Evolutionary conservation across 2,113 vertebrate genomes (phyloP).

Genomic region (Xiphophorus maculatus): DNA sequence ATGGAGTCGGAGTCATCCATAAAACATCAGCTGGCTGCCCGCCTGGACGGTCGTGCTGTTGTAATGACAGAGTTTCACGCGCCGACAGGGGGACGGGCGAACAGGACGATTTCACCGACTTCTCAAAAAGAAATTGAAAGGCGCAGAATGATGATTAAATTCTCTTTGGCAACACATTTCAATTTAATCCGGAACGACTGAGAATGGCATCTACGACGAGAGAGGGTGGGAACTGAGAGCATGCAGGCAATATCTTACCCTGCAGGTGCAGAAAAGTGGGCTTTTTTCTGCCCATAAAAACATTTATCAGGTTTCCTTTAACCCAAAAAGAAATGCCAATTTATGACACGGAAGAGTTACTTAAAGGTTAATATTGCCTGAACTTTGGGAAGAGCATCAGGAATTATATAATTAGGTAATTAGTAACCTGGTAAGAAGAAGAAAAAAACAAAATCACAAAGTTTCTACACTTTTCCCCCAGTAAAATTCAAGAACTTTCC

Average conservation of each 20-base stretch:
- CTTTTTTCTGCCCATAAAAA: too few relatives aligned
- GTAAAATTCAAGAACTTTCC: too few relatives aligned
- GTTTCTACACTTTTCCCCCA: too few relatives aligned
- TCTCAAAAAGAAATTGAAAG: constrained; percentile 14
- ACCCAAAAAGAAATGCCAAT: too few relatives aligned
- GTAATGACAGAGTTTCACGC: not conserved
- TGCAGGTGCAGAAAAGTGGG: not conserved
- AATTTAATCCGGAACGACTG: not conserved
- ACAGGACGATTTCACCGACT: constrained; percentile 11
- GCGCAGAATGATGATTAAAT: not conserved
- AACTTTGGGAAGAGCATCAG: not conserved
- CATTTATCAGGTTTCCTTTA: too few relatives aligned
- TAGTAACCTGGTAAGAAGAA: not conserved
- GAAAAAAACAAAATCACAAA: not conserved
- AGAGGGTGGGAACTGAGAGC: not conserved
- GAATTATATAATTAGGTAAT: not conserved
- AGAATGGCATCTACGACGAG: not conserved
- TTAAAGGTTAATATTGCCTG: not conserved
- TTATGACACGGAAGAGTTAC: too few relatives aligned
- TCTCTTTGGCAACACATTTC: not conserved
- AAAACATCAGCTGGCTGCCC: constrained; percentile 19
- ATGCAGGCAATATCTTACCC: not conserved
- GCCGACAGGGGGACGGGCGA: not conserved
- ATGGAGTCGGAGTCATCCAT: constrained; percentile 10
- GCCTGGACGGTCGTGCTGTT: not conserved